phyloP scores from a whole-genome alignment of 2,888 invertebrate genomes.

The Schizotus pectinicornis region DNA sequence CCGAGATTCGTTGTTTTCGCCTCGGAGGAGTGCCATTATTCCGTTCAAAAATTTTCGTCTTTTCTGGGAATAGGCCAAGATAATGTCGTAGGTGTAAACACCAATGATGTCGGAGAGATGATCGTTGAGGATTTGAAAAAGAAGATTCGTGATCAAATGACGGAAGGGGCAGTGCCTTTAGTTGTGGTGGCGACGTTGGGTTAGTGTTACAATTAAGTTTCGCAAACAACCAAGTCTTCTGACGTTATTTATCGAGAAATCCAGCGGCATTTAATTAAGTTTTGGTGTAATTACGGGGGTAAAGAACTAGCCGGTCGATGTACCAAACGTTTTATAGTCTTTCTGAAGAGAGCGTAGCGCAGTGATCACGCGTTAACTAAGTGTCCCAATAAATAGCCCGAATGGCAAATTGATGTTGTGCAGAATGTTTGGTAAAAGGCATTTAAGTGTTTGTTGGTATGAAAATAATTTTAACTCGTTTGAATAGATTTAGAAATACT shows the following conservation, averaged over 20 bases:
- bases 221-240: too few species aligned
- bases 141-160: slow-evolving; percentile 51
- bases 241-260: background rate
- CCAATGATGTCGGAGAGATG: slow-evolving; percentile 58
- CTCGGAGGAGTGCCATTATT: slow-evolving; percentile 69
- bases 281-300: too few species aligned
- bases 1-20: slow-evolving; percentile 61
- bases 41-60: slow-evolving; percentile 64
- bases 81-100: slow-evolving; percentile 61
- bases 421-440: too few species aligned
- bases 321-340: too few species aligned
- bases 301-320: too few species aligned
- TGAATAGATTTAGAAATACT: too few species aligned
- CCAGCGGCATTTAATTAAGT: background rate
- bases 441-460: too few species aligned
- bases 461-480: too few species aligned
- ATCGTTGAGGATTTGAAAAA: slow-evolving; percentile 50
- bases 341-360: too few species aligned
- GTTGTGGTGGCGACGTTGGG: slow-evolving; percentile 60
- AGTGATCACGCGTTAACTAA: too few species aligned
- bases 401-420: too few species aligned
- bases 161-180: slow-evolving; percentile 55
- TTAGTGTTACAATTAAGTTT: slow-evolving; percentile 28
- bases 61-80: slow-evolving; percentile 66
- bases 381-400: too few species aligned